Conservation (phyloP, 2,113 vertebrate genomes). For the Pavo muticus region DNA sequence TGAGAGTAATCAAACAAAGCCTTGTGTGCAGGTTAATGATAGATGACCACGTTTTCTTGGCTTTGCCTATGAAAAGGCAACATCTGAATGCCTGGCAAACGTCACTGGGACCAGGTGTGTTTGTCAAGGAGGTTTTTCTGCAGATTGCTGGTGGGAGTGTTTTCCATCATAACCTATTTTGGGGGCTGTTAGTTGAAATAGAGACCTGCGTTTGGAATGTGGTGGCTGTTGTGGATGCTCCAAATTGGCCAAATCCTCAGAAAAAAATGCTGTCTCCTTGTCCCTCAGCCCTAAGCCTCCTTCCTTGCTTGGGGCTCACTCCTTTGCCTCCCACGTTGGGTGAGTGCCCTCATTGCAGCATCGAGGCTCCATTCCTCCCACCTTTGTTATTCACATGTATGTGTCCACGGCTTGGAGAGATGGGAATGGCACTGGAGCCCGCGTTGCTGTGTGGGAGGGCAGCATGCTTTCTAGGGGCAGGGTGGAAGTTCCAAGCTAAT, state of each 20-base stretch:
- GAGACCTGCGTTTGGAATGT: rapidly evolving
- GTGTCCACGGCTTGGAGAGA: background rate
- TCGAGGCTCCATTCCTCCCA: background rate
- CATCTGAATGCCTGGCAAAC: background rate
- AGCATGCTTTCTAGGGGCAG: background rate
- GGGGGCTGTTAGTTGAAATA: background rate
- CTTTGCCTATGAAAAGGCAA: background rate
- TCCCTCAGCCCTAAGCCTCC: background rate
- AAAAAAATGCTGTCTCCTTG: background rate
- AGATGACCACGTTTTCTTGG: background rate
- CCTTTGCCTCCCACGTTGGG: background rate
- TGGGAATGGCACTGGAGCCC: rapidly evolving
- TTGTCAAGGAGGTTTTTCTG: background rate
- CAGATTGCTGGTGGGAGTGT: background rate
- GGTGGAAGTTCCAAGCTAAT: background rate
- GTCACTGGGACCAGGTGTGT: background rate
- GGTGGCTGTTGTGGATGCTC: background rate
- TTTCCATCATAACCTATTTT: background rate
- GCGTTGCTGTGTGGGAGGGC: background rate
- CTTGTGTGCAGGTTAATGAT: background rate
- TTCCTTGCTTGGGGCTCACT: background rate
- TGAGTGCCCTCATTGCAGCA: background rate
- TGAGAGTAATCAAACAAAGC: background rate
- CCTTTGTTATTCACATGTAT: background rate
- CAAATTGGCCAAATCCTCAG: background rate